Evolutionary conservation across 2,888 invertebrate species (phyloP), one percentile per base, ranked within the genome.

Genomic region (Theodoxus fluviatilis): DNA sequence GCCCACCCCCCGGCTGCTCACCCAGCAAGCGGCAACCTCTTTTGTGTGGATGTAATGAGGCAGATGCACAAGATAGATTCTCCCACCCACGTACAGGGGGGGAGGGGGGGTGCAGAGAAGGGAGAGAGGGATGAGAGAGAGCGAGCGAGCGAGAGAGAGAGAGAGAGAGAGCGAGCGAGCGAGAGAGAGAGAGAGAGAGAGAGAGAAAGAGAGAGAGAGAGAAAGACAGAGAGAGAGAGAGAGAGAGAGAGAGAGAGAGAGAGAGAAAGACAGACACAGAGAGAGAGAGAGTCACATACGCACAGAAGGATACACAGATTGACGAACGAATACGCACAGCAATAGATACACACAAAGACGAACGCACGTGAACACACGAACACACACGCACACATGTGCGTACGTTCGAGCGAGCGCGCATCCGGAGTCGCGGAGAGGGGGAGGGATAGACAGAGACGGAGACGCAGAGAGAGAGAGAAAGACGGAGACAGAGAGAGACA

Each of bases 181-280:
- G 49, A 59, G 40, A 59, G 52, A 49, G 43, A 55, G 67, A 67
- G 67, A 68, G 68, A 68, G 68, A 68, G 68, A 68, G 68, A 68
- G 68, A 68, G 68, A 68, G 68, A 68, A 59, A 68, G 68, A 68
- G 59, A 68, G 68, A 68, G 68, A 68, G 52, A 68, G 68, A 68
- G 52, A 68, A 59, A 68, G 52, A 68, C 59, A 68, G 52, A 68
- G 68, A 68, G 52, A 68, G 68, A 68, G 52, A 68, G 68, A 68
- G 52, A 68, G 68, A 68, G 33, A 57, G 57, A 55, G 67, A 40
- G 18, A 52, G 52, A 55, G 52, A 55, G 57, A 61, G 61, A 61
- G 61, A 61, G 61, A 61, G 4, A 3, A 35, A 61, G 18, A 61
- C 55, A 59, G 31, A 59, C 4, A 9, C 0, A 52, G 22, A 9